Evolutionary conservation across 2,888 invertebrate species (phyloP).

Genomic region (Catocala sponsa): DNA sequence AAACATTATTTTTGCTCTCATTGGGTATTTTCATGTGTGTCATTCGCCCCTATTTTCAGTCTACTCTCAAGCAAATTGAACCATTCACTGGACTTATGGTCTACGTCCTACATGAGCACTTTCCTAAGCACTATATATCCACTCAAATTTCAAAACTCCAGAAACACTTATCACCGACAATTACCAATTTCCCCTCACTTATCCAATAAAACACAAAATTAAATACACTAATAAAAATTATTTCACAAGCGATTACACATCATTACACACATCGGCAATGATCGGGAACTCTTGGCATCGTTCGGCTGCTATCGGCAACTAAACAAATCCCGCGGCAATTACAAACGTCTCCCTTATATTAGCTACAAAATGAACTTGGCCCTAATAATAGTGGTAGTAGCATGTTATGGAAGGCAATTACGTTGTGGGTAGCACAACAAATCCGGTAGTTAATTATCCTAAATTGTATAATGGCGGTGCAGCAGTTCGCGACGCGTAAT

Average conservation of each 20-base stretch:
- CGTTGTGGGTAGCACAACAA: slow-evolving; percentile 73
- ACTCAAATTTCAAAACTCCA: not conserved
- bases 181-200: slow-evolving; percentile 29
- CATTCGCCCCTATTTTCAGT: too few species aligned
- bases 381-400: slow-evolving; percentile 73
- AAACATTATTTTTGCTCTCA: too few species aligned
- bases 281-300: slow-evolving; percentile 10
- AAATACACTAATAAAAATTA: slow-evolving; percentile 49
- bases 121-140: not conserved
- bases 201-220: slow-evolving; percentile 33
- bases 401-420: slow-evolving; percentile 85
- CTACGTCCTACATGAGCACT: too few species aligned
- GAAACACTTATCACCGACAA: slow-evolving; percentile 10
- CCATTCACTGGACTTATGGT: too few species aligned
- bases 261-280: slow-evolving; percentile 26
- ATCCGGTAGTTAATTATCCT: slow-evolving; percentile 88
- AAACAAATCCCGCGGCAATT: slow-evolving; percentile 76
- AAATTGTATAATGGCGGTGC: slow-evolving; percentile 86
- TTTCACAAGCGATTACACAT: slow-evolving; percentile 40
- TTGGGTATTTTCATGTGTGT: too few species aligned
- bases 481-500: slow-evolving; percentile 74
- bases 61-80: too few species aligned
- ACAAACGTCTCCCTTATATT: slow-evolving; percentile 69
- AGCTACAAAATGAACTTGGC: slow-evolving; percentile 69
- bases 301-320: slow-evolving; percentile 46